Evolutionary conservation across 2,113 vertebrate species (phyloP).

Genomic region (Euleptes europaea): DNA sequence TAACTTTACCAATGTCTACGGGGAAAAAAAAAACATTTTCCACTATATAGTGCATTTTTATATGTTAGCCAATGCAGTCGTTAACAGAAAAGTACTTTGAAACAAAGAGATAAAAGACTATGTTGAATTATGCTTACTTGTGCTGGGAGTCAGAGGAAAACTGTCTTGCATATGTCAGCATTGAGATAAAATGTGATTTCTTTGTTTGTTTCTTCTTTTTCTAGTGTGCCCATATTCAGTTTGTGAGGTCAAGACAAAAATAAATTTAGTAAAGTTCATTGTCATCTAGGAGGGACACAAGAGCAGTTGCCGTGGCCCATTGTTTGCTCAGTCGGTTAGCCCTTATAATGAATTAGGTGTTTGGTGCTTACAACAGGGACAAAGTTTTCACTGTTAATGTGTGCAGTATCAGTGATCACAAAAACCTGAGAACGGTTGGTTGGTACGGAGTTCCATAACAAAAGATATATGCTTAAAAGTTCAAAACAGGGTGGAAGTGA

Average conservation of each 20-base stretch:
- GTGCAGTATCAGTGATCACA: too few species aligned
- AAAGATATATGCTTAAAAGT: too few species aligned
- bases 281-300: too few species aligned
- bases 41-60: conserved; percentile 46
- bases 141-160: background rate
- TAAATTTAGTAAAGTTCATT: conserved; percentile 15
- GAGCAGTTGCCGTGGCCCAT: too few species aligned
- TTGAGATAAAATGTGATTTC: background rate
- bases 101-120: conserved; percentile 42
- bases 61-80: conserved; percentile 35
- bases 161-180: background rate
- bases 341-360: too few species aligned
- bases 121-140: background rate
- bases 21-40: conserved; percentile 33
- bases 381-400: too few species aligned
- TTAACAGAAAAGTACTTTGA: conserved; percentile 42
- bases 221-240: background rate
- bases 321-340: too few species aligned
- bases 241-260: conserved; percentile 6
- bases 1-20: conserved; percentile 46
- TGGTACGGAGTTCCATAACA: too few species aligned
- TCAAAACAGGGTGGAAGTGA: too few species aligned
- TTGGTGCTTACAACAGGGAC: too few species aligned
- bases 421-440: too few species aligned
- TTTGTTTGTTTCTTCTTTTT: background rate